Base-by-base conservation (phyloP, 2,797 vertebrate species). In the Hyperoplus lanceolatus region DNA sequence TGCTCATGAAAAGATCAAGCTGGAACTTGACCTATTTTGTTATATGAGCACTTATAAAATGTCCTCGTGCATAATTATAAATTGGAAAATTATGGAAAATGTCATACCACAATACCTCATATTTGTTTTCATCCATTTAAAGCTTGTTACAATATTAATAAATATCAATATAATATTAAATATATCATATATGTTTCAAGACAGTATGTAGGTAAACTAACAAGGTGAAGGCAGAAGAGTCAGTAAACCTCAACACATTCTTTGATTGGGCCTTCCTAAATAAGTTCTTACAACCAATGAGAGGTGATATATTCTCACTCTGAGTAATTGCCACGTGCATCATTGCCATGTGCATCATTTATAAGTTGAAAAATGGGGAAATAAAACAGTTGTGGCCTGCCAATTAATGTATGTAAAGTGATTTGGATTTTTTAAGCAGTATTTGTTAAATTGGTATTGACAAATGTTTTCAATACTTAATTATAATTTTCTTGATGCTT, bases 11-110 rank as follows among this genome's bases (percentile, higher is more conserved):
- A 88, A 89, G 87, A 94, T 95, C 95, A 96, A 96, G 95, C 95
- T 95, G 95, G 95, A 96, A 90, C 95, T 96, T 96, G 95, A 96
- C 89, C 79, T 84, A 70, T 88, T 85, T 86, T 89, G 59, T 85
- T 81, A 70, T 79, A 82, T 71, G 64, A 85, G 85, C 86, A 91
- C 88, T 92, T 89, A 89, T 75, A 80, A 82, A 89, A 87, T 71
- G 49, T 74, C 73, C 80, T 86, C 67, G 81, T 73, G 74, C 65
- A 79, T 79, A 72, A 69, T 79, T 77, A 77, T 45, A 15, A 85
- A 89, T 88, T 89, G 77, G 83, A 84, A 29, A 70, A 85, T 66
- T 43, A 73, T 82, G 69, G 87, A 68, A 80, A 83, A 66, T 70
- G 66, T 66, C 78, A 84, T 46, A 87, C 79, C 84, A 85, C 57